phyloP scores from a whole-genome alignment of 2,888 invertebrate species.

The Cheilosia variabilis region DNA sequence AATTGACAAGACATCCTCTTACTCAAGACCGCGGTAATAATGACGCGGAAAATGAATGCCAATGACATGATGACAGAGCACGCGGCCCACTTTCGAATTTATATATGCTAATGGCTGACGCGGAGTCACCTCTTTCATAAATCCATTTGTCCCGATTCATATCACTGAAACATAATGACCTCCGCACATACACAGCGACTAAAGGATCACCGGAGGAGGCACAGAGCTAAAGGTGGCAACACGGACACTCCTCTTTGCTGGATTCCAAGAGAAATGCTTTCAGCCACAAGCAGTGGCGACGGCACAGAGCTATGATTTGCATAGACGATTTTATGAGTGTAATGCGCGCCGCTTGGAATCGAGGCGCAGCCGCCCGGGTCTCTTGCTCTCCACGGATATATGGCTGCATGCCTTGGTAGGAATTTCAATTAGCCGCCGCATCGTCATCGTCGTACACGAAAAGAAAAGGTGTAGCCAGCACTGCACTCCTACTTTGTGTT shows the following conservation, averaged over 20 bases:
- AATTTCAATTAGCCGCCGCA: conserved; percentile 60
- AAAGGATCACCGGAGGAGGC: conserved; percentile 44
- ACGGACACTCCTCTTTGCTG: conserved; percentile 60
- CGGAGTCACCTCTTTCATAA: conserved; percentile 41
- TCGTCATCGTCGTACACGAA: conserved; percentile 32
- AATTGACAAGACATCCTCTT: too few relatives aligned
- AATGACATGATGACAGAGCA: conserved; percentile 38
- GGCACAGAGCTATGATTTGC: conserved; percentile 53
- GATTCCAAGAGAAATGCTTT: conserved; percentile 64
- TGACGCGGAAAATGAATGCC: conserved; percentile 16
- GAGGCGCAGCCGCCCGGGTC: conserved; percentile 64
- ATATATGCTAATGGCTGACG: conserved; percentile 30
- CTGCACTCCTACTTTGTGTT: conserved; percentile 49
- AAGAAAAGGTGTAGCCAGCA: conserved; percentile 58
- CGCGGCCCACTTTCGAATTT: conserved; percentile 16
- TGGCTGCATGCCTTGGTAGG: conserved; percentile 21
- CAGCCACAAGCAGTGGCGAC: conserved; percentile 16
- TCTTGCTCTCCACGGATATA: conserved; percentile 28
- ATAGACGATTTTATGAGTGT: conserved; percentile 63
- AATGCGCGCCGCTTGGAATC: conserved; percentile 42
- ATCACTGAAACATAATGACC: conserved; percentile 44
- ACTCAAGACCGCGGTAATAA: conserved; percentile 19
- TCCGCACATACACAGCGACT: background rate
- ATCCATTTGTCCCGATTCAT: conserved; percentile 49
- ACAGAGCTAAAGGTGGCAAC: conserved; percentile 43